Evolutionary conservation across 2,888 invertebrate genomes (phyloP).

Genomic region (Drosophila flavopinicola): DNA sequence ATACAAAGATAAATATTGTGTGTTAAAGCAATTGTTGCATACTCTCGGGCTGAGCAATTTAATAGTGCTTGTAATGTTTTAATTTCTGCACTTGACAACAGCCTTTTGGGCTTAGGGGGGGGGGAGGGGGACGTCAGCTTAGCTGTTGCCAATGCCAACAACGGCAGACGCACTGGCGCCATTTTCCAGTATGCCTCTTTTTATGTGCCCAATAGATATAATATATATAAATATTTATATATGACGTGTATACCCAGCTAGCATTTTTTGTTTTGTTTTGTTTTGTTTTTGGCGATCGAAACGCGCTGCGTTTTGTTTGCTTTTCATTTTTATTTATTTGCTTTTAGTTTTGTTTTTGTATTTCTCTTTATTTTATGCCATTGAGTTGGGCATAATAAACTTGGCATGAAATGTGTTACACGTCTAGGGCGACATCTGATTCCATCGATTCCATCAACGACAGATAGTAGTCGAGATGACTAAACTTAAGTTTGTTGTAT

Average conservation of each 20-base stretch:
- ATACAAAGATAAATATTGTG: not conserved
- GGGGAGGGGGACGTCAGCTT: not conserved
- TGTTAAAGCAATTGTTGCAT: slow-evolving; percentile 33
- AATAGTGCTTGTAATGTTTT: slow-evolving; percentile 3
- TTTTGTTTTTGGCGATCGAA: slow-evolving; percentile 1
- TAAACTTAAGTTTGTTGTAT: too few relatives aligned
- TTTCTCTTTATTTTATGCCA: not conserved
- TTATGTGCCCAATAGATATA: not conserved
- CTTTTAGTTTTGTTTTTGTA: not conserved
- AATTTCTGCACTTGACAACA: not conserved
- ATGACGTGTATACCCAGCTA: not conserved
- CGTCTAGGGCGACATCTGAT: too few relatives aligned
- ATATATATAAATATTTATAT: slow-evolving; percentile 7
- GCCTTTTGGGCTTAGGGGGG: not conserved
- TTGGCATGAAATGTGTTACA: not conserved
- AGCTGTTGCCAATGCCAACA: slow-evolving; percentile 31
- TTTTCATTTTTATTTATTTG: slow-evolving; percentile 33
- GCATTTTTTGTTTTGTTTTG: not conserved
- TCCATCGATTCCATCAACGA: too few relatives aligned
- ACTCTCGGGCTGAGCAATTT: not conserved
- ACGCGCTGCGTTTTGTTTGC: slow-evolving; percentile 32
- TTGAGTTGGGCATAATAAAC: not conserved
- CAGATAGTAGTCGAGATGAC: too few relatives aligned
- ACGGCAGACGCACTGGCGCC: slow-evolving; percentile 50
- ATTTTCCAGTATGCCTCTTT: slow-evolving; percentile 20